These are phyloP conservation scores for Otocyon megalotis DNA, from an alignment of 2,113 vertebrate species.

Conservation along the genomic window DNA sequence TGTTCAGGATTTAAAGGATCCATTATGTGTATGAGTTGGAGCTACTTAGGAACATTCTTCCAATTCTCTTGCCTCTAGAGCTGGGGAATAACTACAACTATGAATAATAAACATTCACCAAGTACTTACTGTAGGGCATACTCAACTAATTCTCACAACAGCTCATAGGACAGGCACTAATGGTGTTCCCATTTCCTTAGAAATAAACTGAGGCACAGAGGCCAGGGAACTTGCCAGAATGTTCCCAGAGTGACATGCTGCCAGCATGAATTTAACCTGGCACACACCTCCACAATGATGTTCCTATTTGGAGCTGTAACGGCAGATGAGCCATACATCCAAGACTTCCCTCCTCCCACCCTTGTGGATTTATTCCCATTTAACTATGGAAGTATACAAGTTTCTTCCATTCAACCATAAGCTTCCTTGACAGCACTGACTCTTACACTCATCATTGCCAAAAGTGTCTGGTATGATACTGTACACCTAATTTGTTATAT, in stretches of 20 bases:
- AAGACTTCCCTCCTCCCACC: too few species aligned
- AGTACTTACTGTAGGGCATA: neutral
- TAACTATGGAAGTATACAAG: neutral
- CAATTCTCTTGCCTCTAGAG: neutral
- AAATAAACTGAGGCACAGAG: constrained; percentile 7
- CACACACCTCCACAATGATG: neutral
- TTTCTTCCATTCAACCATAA: neutral
- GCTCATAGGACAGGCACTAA: neutral
- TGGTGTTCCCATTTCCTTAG: neutral
- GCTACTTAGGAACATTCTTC: neutral
- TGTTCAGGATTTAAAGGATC: neutral
- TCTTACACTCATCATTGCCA: neutral
- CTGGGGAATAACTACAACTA: neutral
- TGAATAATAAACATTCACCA: neutral
- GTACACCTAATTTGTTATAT: neutral
- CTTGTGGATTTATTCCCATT: neutral
- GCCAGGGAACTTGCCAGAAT: neutral
- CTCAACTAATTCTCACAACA: neutral
- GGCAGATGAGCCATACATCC: neutral
- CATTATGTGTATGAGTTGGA: neutral
- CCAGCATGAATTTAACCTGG: neutral
- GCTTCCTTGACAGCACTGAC: neutral
- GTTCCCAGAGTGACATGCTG: neutral
- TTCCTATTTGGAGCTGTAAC: neutral
- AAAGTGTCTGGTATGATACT: neutral